phyloP scores from a whole-genome alignment of 2,797 vertebrate genomes.

The Diplodus sargus region DNA sequence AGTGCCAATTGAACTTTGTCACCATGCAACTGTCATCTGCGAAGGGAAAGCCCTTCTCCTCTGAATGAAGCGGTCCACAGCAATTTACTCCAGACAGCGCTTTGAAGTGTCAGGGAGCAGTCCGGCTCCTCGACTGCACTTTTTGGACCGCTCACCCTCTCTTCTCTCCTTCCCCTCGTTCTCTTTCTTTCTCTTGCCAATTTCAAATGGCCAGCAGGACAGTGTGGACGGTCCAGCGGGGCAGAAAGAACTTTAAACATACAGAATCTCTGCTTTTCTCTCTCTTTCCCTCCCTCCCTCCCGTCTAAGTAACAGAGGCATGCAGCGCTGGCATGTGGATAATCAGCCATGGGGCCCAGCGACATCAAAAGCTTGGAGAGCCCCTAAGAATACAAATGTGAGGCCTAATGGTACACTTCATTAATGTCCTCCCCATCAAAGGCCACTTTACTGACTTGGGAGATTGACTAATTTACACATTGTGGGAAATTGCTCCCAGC shows the following conservation, averaged over 20 bases:
- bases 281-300: conserved; percentile 61
- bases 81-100: conserved; percentile 92
- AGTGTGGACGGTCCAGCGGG: conserved; percentile 63
- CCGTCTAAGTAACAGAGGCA: conserved; percentile 85
- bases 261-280: conserved; percentile 62
- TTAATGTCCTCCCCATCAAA: conserved; percentile 95
- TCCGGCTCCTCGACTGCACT: conserved; percentile 86
- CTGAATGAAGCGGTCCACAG: conserved; percentile 96
- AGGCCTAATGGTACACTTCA: conserved; percentile 94
- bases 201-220: conserved; percentile 67
- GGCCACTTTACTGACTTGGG: conserved; percentile 93
- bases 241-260: conserved; percentile 62
- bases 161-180: conserved; percentile 38
- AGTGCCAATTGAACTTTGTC: conserved; percentile 97
- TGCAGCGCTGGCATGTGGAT: conserved; percentile 90
- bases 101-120: conserved; percentile 95
- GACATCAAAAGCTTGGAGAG: conserved; percentile 91
- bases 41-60: conserved; percentile 88
- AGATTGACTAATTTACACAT: conserved; percentile 99
- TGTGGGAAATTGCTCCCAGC: conserved; percentile 98
- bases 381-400: conserved; percentile 91
- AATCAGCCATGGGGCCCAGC: conserved; percentile 88
- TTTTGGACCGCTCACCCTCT: conserved; percentile 62
- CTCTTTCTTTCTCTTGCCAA: conserved; percentile 68
- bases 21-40: conserved; percentile 94